These are phyloP conservation scores for Pangasius sanitwongsei DNA, from an alignment of 2,797 vertebrate species.

Conservation along the genomic window DNA sequence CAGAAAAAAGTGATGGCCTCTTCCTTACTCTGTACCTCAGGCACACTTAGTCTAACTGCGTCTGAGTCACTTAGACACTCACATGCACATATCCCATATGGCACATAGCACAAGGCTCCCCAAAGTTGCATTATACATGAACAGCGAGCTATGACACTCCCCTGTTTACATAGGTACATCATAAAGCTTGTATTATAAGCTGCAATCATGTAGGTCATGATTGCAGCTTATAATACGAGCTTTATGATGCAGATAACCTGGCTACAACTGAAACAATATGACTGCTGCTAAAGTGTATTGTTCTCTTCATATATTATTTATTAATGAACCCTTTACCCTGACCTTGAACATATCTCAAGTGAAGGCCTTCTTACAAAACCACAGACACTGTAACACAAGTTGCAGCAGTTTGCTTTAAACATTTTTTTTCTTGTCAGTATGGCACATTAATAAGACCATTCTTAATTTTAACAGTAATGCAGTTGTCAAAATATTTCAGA, in stretches of 20 bases:
- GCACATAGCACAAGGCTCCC: not conserved
- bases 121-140: slow-evolving; percentile 27
- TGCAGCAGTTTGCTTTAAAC: not conserved
- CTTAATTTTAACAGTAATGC: not conserved
- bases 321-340: slow-evolving; percentile 19
- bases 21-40: slow-evolving; percentile 46
- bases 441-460: not conserved
- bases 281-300: slow-evolving; percentile 14
- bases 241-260: slow-evolving; percentile 1
- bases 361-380: slow-evolving; percentile 24
- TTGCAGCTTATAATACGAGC: slow-evolving; percentile 28
- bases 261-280: slow-evolving; percentile 14
- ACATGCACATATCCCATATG: slow-evolving; percentile 6
- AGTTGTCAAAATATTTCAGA: not conserved
- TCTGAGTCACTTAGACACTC: slow-evolving; percentile 10
- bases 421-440: not conserved
- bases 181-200: too few relatives aligned
- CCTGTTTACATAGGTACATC: not conserved
- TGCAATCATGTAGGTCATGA: not conserved
- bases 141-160: not conserved
- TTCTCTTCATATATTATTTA: slow-evolving; percentile 14
- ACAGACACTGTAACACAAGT: slow-evolving; percentile 16
- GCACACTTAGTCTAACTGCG: not conserved
- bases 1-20: slow-evolving; percentile 61
- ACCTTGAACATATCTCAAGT: slow-evolving; percentile 33